Percentiles rank a stretch among this genome's conserved stretches.
Evolutionary conservation across 1,140 invertebrate species (phyloP).

Genomic region (Chelonus insularis): DNA sequence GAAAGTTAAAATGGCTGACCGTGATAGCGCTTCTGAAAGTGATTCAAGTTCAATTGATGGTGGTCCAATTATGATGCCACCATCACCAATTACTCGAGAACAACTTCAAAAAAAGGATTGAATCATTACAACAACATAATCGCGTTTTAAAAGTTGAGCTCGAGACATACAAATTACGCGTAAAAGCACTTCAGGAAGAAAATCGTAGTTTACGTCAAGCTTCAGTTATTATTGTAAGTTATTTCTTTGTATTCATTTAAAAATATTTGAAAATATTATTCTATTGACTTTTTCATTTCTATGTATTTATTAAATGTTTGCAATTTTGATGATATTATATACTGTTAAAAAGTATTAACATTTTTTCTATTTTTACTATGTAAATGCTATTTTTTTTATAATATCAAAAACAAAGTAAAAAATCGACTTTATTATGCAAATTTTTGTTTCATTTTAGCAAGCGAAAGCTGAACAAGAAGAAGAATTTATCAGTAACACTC

Average conservation of each 20-base stretch:
- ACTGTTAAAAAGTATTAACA: too few species aligned
- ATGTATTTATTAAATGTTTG: too few species aligned
- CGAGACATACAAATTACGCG: conserved; percentile 93
- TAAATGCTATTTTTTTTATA: too few species aligned
- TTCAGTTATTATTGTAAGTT: conserved; percentile 96
- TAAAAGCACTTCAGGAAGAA: conserved; percentile 94
- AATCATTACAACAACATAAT: conserved; percentile 96
- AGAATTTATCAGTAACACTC: conserved; percentile 97
- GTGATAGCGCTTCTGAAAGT: conserved; percentile 82
- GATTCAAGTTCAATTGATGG: conserved; percentile 92
- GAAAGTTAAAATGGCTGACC: conserved; percentile 65
- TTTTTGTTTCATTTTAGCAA: too few species aligned
- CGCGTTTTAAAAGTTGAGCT: conserved; percentile 94
- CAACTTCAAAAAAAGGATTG: conserved; percentile 93
- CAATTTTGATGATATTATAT: too few species aligned
- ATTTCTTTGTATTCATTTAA: too few species aligned
- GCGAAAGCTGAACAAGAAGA: conserved; percentile 99
- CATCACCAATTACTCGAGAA: conserved; percentile 85
- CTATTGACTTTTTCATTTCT: too few species aligned
- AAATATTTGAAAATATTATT: too few species aligned
- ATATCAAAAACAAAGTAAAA: too few species aligned
- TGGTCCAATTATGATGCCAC: conserved; percentile 86
- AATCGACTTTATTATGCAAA: too few species aligned
- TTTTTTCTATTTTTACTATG: too few species aligned
- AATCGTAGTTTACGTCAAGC: conserved; percentile 90